Evolutionary conservation across 2,113 vertebrate genomes (phyloP).

Genomic region (Strix uralensis): DNA sequence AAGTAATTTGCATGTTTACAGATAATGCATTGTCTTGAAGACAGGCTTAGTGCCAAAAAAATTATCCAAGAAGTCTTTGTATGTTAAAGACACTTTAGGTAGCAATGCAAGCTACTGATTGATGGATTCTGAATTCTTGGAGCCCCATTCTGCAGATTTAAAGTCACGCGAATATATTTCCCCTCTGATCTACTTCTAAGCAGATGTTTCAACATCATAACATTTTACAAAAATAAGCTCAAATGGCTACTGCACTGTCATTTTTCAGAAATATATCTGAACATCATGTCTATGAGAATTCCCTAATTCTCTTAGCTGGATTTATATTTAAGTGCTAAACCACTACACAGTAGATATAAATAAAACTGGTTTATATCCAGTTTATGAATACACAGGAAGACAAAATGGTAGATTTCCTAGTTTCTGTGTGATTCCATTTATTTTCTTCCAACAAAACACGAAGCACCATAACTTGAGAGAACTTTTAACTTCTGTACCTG

Average conservation of each 20-base stretch:
- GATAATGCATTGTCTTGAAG: conserved; percentile 11
- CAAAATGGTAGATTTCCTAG: background rate
- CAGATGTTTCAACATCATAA: background rate
- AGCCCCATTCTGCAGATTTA: background rate
- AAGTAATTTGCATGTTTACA: conserved; percentile 53
- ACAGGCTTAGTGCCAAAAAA: background rate
- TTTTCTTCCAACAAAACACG: background rate
- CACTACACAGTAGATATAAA: background rate
- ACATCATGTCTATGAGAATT: background rate
- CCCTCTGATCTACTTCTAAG: background rate
- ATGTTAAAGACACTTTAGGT: background rate
- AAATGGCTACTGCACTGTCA: background rate
- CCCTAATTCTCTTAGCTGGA: background rate
- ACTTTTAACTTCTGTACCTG: background rate
- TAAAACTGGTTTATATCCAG: background rate
- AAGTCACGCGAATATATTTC: background rate
- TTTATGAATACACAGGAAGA: background rate
- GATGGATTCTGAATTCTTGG: background rate
- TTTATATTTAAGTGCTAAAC: background rate
- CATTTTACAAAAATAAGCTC: background rate
- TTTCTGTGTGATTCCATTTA: background rate
- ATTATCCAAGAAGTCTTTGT: background rate
- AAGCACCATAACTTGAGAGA: background rate
- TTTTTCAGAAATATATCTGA: conserved; percentile 3
- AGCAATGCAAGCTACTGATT: background rate